These are phyloP conservation scores for Drosophila triauraria DNA, from an alignment of 1,140 invertebrate genomes.

Conservation along the genomic window DNA sequence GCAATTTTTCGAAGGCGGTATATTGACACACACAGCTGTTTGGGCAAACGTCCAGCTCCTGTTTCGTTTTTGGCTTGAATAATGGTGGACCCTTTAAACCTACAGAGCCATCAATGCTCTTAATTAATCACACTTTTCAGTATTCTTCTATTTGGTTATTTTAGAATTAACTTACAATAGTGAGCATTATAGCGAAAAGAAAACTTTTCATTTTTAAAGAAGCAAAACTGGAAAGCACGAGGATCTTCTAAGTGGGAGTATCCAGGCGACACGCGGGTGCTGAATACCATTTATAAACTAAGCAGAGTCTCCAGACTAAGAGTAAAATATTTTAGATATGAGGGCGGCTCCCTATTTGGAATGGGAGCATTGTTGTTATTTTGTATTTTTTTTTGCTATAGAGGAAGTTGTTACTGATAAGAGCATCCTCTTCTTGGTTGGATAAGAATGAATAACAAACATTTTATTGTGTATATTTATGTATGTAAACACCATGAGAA, in stretches of 20 bases:
- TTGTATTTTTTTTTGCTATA: slow-evolving; percentile 2
- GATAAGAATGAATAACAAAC: slow-evolving; percentile 2
- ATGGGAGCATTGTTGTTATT: slow-evolving; percentile 6
- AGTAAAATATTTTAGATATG: background rate
- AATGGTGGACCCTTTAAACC: background rate
- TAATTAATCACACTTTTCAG: slow-evolving; percentile 1
- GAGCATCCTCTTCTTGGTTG: background rate
- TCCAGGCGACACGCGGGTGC: slow-evolving; percentile 30
- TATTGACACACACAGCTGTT: slow-evolving; percentile 85
- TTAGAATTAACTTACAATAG: slow-evolving; percentile 17
- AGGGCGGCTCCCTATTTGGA: background rate
- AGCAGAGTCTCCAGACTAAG: slow-evolving; percentile 10
- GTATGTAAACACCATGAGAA: background rate
- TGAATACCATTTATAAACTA: slow-evolving; percentile 54
- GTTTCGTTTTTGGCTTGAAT: background rate
- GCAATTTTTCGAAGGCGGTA: slow-evolving; percentile 85
- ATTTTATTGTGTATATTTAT: background rate
- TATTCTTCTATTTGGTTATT: background rate
- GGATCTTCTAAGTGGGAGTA: background rate
- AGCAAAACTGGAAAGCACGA: slow-evolving; percentile 15
- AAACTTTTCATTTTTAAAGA: slow-evolving; percentile 1
- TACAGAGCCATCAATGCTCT: slow-evolving; percentile 6
- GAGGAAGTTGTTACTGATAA: slow-evolving; percentile 7
- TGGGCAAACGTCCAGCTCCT: slow-evolving; percentile 81
- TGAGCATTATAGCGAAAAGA: slow-evolving; percentile 18